Evolutionary conservation across 2,888 invertebrate genomes (phyloP).

Genomic region (Cheilosia urbana): DNA sequence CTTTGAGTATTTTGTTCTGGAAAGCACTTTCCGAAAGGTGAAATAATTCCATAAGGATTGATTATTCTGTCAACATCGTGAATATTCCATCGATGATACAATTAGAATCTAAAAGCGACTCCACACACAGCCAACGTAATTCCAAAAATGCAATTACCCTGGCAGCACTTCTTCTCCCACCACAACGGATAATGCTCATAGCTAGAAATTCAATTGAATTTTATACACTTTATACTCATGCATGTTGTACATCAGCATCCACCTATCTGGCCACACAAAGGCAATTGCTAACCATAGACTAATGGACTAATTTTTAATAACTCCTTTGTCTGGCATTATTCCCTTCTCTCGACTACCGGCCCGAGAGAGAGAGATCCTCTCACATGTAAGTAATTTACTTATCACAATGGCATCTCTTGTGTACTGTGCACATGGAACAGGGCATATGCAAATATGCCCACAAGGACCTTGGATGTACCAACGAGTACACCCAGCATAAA

Average conservation of each 20-base stretch:
- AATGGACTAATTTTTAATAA: constrained; percentile 62
- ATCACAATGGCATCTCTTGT: constrained; percentile 38
- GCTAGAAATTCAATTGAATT: constrained; percentile 24
- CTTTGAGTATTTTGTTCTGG: background rate
- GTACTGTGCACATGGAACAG: background rate
- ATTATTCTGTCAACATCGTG: constrained; percentile 16
- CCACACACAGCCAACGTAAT: background rate
- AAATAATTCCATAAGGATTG: constrained; percentile 20
- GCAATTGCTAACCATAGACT: constrained; percentile 34
- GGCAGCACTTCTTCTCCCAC: background rate
- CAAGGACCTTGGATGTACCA: constrained; percentile 1
- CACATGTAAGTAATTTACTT: constrained; percentile 59
- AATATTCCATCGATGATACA: constrained; percentile 19
- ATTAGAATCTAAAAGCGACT: constrained; percentile 15
- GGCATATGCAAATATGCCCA: constrained; percentile 51
- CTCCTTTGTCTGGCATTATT: constrained; percentile 54
- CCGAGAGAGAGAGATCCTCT: constrained; percentile 26
- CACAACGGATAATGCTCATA: background rate
- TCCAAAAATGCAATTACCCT: background rate
- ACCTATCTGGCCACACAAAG: constrained; percentile 6
- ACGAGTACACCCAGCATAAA: constrained; percentile 19
- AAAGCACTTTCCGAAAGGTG: background rate
- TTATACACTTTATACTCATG: constrained; percentile 30
- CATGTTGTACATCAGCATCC: background rate
- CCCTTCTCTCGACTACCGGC: constrained; percentile 3